phyloP scores from a whole-genome alignment of 2,113 vertebrate genomes.

The Vidua macroura region DNA sequence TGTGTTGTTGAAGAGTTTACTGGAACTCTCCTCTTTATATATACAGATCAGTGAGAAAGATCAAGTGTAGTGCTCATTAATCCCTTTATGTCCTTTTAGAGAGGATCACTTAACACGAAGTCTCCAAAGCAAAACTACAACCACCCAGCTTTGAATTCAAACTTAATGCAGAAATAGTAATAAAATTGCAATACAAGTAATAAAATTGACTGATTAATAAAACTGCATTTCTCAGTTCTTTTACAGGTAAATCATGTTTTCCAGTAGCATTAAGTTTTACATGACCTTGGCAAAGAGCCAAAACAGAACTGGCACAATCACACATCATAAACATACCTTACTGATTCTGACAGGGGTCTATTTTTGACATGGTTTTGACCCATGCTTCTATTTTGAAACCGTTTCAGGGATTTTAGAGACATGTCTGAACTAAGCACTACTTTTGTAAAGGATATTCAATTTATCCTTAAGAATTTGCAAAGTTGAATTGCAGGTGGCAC shows the following conservation, averaged over 20 bases:
- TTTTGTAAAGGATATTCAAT: neutral
- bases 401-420: neutral
- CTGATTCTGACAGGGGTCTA: neutral
- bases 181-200: neutral
- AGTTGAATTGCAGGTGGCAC: neutral
- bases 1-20: neutral
- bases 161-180: neutral
- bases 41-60: neutral
- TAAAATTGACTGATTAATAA: neutral
- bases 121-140: neutral
- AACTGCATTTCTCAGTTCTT: neutral
- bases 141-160: neutral
- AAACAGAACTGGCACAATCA: neutral
- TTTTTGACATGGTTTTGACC: slow-evolving; percentile 30
- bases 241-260: neutral
- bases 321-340: neutral
- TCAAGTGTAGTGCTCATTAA: neutral
- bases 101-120: neutral
- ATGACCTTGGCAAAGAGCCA: neutral
- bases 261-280: neutral
- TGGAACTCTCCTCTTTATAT: neutral
- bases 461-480: neutral
- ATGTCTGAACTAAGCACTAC: neutral
- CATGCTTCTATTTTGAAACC: slow-evolving; percentile 28
- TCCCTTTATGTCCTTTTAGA: neutral